A percentile compares a stretch with the other conserved stretches of the same genome.
These are phyloP conservation scores for Micrastur ruficollis DNA, from an alignment of 2,797 vertebrate species.

Conservation along the genomic window DNA sequence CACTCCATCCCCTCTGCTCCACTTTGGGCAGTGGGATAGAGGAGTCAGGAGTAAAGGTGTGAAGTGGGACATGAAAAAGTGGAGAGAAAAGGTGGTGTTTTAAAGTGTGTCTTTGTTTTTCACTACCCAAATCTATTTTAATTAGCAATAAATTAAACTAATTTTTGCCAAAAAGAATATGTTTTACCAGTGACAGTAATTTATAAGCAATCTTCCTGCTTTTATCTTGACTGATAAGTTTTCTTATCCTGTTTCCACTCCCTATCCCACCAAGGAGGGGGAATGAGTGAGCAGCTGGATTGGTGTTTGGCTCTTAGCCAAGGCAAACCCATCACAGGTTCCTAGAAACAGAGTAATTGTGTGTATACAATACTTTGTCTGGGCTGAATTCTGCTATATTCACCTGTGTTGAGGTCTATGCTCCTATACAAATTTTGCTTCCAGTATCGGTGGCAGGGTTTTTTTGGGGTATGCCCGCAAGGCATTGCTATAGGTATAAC, in stretches of 20 bases:
- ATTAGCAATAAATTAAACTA: not conserved
- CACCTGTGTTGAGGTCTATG: not conserved
- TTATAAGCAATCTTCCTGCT: not conserved
- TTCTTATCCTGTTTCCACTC: not conserved
- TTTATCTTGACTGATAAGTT: not conserved
- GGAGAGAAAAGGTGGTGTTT: not conserved
- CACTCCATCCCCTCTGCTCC: not conserved
- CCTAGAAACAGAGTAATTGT: not conserved
- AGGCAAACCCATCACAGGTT: accelerated
- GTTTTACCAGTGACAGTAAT: accelerated
- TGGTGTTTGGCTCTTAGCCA: not conserved
- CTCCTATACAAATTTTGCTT: not conserved
- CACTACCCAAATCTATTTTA: not conserved
- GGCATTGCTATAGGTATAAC: not conserved
- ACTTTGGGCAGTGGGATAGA: not conserved
- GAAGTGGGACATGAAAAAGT: not conserved
- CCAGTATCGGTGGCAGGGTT: not conserved
- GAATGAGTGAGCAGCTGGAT: not conserved
- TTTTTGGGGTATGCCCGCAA: not conserved
- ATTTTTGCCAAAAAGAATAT: not conserved
- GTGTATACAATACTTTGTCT: not conserved
- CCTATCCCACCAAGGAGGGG: not conserved
- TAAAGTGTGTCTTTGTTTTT: not conserved
- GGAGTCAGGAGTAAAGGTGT: not conserved
- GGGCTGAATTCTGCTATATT: not conserved